Evolutionary conservation across 2,797 vertebrate species (phyloP), one percentile per base, ranked within the genome.

Genomic region (Hydrophis major): DNA sequence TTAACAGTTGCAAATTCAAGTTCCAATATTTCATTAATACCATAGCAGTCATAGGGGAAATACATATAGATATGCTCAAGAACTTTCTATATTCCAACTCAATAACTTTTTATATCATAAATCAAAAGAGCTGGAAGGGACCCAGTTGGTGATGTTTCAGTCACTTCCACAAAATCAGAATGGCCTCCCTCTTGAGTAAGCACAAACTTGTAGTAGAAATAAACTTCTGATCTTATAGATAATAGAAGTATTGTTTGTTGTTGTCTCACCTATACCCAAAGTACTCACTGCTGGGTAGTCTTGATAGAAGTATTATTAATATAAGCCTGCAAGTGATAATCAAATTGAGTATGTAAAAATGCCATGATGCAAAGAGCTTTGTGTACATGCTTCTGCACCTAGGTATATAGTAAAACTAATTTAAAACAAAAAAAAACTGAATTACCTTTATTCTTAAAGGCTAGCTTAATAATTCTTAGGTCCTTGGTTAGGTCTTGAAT

Each of bases 11-110:
- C n/a, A 50, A 37, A 28, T 66, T 92, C 25, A n/a, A 56, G 32
- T 50, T 32, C 88, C 89, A 87, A 90, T 22, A 66, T 83, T 92
- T 94, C 37, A 91, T 92, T 89, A 91, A 94, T 66, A 86, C 20
- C 55, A 53, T n/a, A 86, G 86, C 13, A 90, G 14, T n/a, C 32
- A 37, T 88, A 90, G 25, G 37, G 16, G 4, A 47, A 86, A 92
- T 86, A 92, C 14, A 60, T 37, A 90, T 14, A 90, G n/a, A 94
- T 66, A 90, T 2, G 57, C 27, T 32, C 22, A 83, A 90, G 42
- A 47, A 56, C 7, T 37, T 7, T 92, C 66, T 16, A 50, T 74
- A n/a, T 25, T 61, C 86, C 83, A 59, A 87, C 11, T 83, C n/a
- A 27, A 57, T 69, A 53, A 16, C 27, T 89, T 92, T 92, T 56